Conservation (phyloP, 2,113 vertebrate species). For the Rhagologus leucostigma region DNA sequence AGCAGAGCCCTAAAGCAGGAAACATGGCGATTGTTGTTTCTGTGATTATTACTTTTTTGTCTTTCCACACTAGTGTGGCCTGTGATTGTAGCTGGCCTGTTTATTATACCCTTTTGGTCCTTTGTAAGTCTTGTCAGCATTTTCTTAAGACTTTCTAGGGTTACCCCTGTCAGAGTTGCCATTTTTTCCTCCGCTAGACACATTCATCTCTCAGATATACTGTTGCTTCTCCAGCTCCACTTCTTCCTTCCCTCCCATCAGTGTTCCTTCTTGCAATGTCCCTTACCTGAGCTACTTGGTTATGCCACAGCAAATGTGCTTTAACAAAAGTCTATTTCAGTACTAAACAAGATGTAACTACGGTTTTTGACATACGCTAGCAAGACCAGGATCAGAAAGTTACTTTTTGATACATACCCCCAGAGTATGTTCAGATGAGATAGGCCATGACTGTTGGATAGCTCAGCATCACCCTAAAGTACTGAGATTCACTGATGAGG, state of each 20-base stretch:
- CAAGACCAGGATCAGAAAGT: conserved; percentile 32
- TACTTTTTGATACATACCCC: conserved; percentile 24
- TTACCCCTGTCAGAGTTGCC: neutral
- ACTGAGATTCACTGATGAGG: neutral
- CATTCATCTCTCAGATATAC: neutral
- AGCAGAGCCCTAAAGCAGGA: neutral
- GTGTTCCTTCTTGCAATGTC: neutral
- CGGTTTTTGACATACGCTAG: neutral
- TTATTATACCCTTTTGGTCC: neutral
- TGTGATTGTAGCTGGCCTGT: neutral
- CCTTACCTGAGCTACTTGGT: neutral
- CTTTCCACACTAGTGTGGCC: neutral
- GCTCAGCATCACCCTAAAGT: neutral
- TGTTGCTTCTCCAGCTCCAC: neutral
- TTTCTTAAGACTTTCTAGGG: neutral
- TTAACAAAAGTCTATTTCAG: conserved; percentile 41
- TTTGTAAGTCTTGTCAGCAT: neutral
- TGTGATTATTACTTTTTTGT: neutral
- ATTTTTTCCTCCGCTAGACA: neutral
- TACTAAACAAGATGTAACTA: conserved; percentile 34
- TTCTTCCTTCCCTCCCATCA: neutral
- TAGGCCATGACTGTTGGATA: conserved; percentile 1
- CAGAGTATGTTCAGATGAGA: conserved; percentile 10
- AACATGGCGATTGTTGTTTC: neutral
- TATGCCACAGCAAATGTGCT: neutral